These are phyloP conservation scores for Netelia virgata DNA, from an alignment of 2,888 invertebrate genomes.

Conservation along the genomic window DNA sequence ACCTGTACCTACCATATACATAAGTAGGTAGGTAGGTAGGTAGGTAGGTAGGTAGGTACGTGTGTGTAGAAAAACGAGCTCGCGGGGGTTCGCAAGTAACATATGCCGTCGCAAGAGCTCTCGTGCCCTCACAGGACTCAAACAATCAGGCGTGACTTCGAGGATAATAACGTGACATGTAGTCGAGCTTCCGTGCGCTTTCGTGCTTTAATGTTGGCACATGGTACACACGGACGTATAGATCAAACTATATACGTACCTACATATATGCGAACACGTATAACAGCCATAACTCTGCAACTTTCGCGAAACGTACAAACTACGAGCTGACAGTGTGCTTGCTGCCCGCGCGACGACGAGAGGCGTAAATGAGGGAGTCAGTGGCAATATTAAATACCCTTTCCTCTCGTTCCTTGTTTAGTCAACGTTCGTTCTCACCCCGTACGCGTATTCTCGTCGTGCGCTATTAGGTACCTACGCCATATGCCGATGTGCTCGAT, in stretches of 20 bases:
- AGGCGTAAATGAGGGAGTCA: constrained; percentile 52
- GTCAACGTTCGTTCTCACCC: constrained; percentile 56
- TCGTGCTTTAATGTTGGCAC: constrained; percentile 49
- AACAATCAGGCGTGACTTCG: constrained; percentile 65
- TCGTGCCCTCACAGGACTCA: constrained; percentile 57
- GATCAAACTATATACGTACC: background rate
- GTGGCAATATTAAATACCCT: constrained; percentile 48
- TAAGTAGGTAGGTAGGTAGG: too few relatives aligned
- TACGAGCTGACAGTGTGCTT: constrained; percentile 39
- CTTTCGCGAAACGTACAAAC: constrained; percentile 63
- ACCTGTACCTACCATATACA: constrained; percentile 22
- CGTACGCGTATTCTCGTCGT: constrained; percentile 41
- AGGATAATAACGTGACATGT: constrained; percentile 63
- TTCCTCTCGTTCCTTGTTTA: constrained; percentile 29
- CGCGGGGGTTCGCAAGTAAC: constrained; percentile 39
- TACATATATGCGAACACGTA: background rate
- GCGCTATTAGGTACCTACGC: constrained; percentile 46
- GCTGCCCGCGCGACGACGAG: constrained; percentile 17
- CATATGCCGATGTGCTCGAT: constrained; percentile 52
- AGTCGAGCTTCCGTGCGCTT: constrained; percentile 44
- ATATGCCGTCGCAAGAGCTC: constrained; percentile 47
- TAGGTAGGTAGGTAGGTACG: too few relatives aligned
- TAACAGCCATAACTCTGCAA: constrained; percentile 55
- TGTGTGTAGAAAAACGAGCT: background rate
- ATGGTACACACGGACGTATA: constrained; percentile 15